Percentiles rank a stretch among this genome's conserved stretches.
Conservation (phyloP, 2,113 vertebrate species). For the Pollachius pollachius region DNA sequence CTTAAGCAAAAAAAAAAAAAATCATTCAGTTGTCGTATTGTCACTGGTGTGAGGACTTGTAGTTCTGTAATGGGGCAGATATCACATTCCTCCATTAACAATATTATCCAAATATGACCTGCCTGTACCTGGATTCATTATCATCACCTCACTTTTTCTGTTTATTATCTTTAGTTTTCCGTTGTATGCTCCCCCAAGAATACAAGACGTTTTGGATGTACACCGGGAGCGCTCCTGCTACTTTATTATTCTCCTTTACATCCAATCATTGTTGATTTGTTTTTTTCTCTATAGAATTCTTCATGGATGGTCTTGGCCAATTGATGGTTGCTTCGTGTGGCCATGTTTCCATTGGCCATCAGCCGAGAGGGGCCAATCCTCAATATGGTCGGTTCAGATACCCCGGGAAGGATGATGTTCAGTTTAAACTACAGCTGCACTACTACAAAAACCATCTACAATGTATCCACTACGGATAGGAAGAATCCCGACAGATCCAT, state of each 20-base stretch:
- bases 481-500: too few relatives aligned
- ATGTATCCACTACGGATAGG: conserved; percentile 39
- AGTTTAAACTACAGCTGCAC: conserved; percentile 37
- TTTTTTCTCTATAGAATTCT: conserved; percentile 67
- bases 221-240: too few relatives aligned
- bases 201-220: too few relatives aligned
- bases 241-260: background rate
- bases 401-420: background rate
- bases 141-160: too few relatives aligned
- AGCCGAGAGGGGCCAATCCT: background rate
- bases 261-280: conserved; percentile 2
- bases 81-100: too few relatives aligned
- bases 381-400: conserved; percentile 14
- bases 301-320: conserved; percentile 72
- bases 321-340: conserved; percentile 68
- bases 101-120: too few relatives aligned
- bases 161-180: background rate
- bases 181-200: too few relatives aligned
- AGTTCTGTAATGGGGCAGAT: too few relatives aligned
- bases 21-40: too few relatives aligned
- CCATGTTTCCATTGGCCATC: conserved; percentile 58
- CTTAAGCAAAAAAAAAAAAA: background rate
- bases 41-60: too few relatives aligned
- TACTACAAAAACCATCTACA: conserved; percentile 57
- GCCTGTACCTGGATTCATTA: too few relatives aligned